phyloP scores from a whole-genome alignment of 2,888 invertebrate species.

The Cephalotes varians region DNA sequence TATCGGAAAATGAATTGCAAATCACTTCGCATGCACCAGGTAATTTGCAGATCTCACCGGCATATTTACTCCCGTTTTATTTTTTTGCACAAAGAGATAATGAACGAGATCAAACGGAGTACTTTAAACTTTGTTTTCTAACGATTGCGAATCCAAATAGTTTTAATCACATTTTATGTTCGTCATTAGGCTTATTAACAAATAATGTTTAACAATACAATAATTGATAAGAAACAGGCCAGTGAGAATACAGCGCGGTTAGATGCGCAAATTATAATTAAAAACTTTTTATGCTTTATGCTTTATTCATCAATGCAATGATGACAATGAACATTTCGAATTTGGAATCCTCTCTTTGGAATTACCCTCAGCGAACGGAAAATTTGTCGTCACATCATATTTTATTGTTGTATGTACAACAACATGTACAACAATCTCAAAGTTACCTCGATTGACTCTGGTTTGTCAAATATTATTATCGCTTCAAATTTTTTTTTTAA shows the following conservation, averaged over 20 bases:
- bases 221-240: too few species aligned
- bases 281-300: too few species aligned
- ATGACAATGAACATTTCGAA: too few species aligned
- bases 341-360: too few species aligned
- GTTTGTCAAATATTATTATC: neutral
- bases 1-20: slow-evolving; percentile 53
- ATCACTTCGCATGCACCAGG: slow-evolving; percentile 37
- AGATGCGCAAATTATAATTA: too few species aligned
- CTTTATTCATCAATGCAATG: too few species aligned
- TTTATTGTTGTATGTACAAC: neutral
- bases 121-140: neutral
- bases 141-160: neutral
- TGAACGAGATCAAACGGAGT: neutral
- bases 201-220: too few species aligned
- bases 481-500: too few species aligned
- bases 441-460: neutral
- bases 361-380: too few species aligned
- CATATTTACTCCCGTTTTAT: neutral
- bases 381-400: too few species aligned
- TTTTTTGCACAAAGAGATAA: slow-evolving; percentile 7
- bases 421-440: neutral
- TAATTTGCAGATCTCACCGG: slow-evolving; percentile 23
- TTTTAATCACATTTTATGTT: neutral
- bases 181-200: neutral
- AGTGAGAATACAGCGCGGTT: too few species aligned